These are phyloP conservation scores for Dione vanillae DNA, from an alignment of 2,888 invertebrate genomes.

Conservation along the genomic window DNA sequence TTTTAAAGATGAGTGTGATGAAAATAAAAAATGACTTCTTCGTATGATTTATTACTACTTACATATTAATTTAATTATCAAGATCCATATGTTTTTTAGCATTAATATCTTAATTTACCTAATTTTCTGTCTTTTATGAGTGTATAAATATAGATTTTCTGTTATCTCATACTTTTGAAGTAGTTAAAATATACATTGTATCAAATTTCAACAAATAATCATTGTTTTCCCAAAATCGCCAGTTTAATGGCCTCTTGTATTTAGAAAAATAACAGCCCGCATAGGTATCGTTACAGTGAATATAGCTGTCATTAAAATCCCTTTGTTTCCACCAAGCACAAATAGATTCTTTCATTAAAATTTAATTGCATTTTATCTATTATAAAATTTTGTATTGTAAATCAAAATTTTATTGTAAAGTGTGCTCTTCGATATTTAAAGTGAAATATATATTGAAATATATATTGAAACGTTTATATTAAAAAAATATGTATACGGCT, in stretches of 20 bases:
- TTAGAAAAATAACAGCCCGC: slow-evolving; percentile 27
- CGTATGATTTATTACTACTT: no score
- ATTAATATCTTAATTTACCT: no score
- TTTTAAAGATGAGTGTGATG: no score
- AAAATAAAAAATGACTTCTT: no score
- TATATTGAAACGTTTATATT: no score
- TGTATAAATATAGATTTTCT: no score
- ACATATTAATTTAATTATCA: no score
- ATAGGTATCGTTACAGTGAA: slow-evolving; percentile 23
- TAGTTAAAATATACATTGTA: no score
- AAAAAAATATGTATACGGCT: no score
- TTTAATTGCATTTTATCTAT: slow-evolving; percentile 22
- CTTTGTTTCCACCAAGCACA: slow-evolving; percentile 31
- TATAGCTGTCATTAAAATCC: slow-evolving; percentile 33
- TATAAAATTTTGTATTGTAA: slow-evolving; percentile 3
- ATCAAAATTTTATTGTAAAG: not conserved
- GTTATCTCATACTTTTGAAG: no score
- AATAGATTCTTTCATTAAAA: slow-evolving; percentile 32
- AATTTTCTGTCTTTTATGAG: no score
- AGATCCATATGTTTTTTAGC: no score
- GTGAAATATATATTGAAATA: not conserved
- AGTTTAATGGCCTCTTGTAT: slow-evolving; percentile 16
- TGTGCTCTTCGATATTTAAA: not conserved
- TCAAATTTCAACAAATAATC: not conserved
- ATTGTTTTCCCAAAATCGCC: slow-evolving; percentile 4